phyloP scores from a whole-genome alignment of 2,113 vertebrate genomes.

The Cavia porcellus region DNA sequence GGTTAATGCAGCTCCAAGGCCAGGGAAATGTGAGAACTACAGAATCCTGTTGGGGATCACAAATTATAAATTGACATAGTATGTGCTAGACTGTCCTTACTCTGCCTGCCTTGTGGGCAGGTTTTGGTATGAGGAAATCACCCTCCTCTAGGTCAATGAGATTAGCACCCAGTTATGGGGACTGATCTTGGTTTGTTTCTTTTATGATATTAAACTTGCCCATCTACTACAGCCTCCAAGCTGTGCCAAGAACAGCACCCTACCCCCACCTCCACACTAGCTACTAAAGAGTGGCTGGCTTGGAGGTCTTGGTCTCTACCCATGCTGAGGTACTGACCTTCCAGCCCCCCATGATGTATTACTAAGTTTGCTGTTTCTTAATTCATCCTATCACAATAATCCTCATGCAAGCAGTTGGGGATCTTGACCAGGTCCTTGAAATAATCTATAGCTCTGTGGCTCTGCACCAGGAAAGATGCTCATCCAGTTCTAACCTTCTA shows the following conservation, averaged over 20 bases:
- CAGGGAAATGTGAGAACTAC: not conserved
- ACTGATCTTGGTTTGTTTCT: not conserved
- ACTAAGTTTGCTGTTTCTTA: not conserved
- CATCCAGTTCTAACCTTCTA: constrained; percentile 17
- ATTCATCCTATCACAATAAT: not conserved
- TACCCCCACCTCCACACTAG: not conserved
- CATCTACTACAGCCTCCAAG: not conserved
- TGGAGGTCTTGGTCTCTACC: not conserved
- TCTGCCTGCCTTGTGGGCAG: not conserved
- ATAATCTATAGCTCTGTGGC: not conserved
- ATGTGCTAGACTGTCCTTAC: not conserved
- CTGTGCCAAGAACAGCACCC: not conserved
- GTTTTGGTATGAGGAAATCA: not conserved
- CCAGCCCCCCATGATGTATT: not conserved
- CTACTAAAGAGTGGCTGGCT: not conserved
- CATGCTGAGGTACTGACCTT: not conserved
- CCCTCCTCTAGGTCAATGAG: not conserved
- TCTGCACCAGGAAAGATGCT: not conserved
- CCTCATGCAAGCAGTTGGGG: not conserved
- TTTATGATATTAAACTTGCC: not conserved
- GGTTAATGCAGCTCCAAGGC: not conserved
- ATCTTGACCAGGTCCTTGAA: not conserved
- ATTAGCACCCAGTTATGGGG: not conserved
- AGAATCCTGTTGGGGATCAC: not conserved
- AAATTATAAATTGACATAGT: not conserved